phyloP scores from a whole-genome alignment of 2,888 invertebrate species.

The Tenodera sinensis region DNA sequence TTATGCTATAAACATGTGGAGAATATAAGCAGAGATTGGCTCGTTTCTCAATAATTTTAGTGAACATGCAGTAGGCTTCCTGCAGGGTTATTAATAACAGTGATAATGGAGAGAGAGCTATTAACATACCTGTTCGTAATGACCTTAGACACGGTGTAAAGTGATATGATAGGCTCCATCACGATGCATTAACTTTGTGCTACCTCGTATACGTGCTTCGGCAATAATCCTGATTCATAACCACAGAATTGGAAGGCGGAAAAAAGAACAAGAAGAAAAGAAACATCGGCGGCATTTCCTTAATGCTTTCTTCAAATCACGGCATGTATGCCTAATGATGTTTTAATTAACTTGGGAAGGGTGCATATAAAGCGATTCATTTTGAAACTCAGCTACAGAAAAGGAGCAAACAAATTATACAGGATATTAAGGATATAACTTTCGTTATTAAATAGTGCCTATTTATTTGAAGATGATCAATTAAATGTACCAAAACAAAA shows the following conservation, averaged over 20 bases:
- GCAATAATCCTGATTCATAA: background rate
- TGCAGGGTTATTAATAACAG: background rate
- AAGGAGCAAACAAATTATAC: too few relatives aligned
- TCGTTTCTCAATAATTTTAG: too few relatives aligned
- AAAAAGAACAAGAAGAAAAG: background rate
- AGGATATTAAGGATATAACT: too few relatives aligned
- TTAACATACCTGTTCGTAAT: background rate
- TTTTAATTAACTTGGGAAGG: too few relatives aligned
- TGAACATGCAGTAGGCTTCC: background rate
- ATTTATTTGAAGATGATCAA: too few relatives aligned
- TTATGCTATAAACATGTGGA: too few relatives aligned
- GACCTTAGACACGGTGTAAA: background rate
- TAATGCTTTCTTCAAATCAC: background rate
- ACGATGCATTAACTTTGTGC: background rate
- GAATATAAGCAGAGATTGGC: too few relatives aligned
- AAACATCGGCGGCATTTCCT: background rate
- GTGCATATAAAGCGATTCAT: too few relatives aligned
- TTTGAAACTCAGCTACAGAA: too few relatives aligned
- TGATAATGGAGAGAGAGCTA: background rate
- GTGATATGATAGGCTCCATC: background rate
- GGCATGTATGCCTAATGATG: too few relatives aligned
- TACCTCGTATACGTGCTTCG: background rate
- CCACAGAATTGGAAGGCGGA: background rate
- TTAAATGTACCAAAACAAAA: too few relatives aligned
- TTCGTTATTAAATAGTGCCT: too few relatives aligned